Percentiles rank a stretch among this genome's conserved stretches.
Evolutionary conservation across 1,140 invertebrate genomes (phyloP).

Genomic region (Drosophila arizonae): DNA sequence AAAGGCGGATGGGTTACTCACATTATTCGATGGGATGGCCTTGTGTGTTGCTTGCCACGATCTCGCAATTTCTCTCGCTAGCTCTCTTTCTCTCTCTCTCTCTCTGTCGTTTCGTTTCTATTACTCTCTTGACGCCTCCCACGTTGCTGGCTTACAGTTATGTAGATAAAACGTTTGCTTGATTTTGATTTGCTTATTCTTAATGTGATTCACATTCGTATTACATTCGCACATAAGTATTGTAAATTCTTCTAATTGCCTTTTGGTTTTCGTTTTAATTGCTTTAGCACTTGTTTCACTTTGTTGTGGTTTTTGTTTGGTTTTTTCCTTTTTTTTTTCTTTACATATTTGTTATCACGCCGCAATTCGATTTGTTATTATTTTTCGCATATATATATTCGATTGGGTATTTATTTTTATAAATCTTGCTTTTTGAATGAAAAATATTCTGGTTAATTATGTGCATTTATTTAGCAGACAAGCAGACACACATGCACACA

Average conservation of each 20-base stretch:
- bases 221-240: slow-evolving; percentile 21
- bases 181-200: slow-evolving; percentile 27
- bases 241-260: slow-evolving; percentile 33
- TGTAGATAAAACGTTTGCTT: slow-evolving; percentile 37
- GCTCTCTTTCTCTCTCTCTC: slow-evolving; percentile 32
- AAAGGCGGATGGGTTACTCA: slow-evolving; percentile 56
- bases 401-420: slow-evolving; percentile 30
- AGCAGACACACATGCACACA: slow-evolving; percentile 1
- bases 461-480: slow-evolving; percentile 16
- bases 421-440: slow-evolving; percentile 37
- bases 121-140: slow-evolving; percentile 32
- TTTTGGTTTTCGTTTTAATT: slow-evolving; percentile 23
- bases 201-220: slow-evolving; percentile 41
- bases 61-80: slow-evolving; percentile 30
- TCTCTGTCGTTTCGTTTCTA: slow-evolving; percentile 1
- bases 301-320: slow-evolving; percentile 24
- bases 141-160: slow-evolving; percentile 65
- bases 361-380: slow-evolving; percentile 34
- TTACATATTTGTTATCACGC: slow-evolving; percentile 40
- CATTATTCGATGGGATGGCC: slow-evolving; percentile 46
- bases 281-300: slow-evolving; percentile 39
- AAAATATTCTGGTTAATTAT: slow-evolving; percentile 39
- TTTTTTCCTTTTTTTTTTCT: not conserved
- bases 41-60: slow-evolving; percentile 51
- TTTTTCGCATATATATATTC: slow-evolving; percentile 38